Percentiles rank a stretch among this genome's conserved stretches.
Evolutionary conservation across 2,888 invertebrate genomes (phyloP).

Genomic region (Athrips mouffetella): DNA sequence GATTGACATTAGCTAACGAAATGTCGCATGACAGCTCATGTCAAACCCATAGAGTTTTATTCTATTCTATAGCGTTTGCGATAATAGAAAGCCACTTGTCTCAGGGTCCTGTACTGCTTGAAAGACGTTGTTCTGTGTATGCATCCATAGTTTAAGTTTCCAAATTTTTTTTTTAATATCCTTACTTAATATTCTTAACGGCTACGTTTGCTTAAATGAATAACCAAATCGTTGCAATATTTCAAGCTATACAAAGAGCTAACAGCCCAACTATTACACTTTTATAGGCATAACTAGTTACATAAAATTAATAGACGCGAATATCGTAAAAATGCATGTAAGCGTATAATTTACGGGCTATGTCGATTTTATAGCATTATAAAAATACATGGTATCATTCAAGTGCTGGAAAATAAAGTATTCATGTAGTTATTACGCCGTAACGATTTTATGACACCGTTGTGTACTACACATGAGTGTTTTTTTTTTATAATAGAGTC

Average conservation of each 20-base stretch:
- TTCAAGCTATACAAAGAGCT: background rate
- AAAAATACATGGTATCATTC: background rate
- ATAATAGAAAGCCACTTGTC: too few species aligned
- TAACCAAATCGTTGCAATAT: too few species aligned
- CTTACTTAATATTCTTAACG: too few species aligned
- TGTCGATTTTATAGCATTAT: slow-evolving; percentile 4
- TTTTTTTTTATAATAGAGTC: slow-evolving; percentile 1
- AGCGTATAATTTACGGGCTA: slow-evolving; percentile 8
- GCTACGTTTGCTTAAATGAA: too few species aligned
- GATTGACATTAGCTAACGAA: too few species aligned
- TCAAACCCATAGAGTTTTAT: too few species aligned
- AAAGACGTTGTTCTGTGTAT: too few species aligned
- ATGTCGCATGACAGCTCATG: too few species aligned
- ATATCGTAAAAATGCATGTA: slow-evolving; percentile 1
- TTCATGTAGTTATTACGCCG: slow-evolving; percentile 10
- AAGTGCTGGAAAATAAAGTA: slow-evolving; percentile 14
- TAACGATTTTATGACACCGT: slow-evolving; percentile 1
- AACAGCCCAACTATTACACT: background rate
- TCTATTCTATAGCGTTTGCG: too few species aligned
- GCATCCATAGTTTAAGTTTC: too few species aligned
- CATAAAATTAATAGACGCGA: slow-evolving; percentile 1
- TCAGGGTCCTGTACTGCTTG: too few species aligned
- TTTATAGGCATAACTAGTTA: background rate
- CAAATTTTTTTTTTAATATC: too few species aligned
- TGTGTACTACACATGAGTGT: background rate